Conservation (phyloP, 2,113 vertebrate species). For the Tricholaema leucomelas region DNA sequence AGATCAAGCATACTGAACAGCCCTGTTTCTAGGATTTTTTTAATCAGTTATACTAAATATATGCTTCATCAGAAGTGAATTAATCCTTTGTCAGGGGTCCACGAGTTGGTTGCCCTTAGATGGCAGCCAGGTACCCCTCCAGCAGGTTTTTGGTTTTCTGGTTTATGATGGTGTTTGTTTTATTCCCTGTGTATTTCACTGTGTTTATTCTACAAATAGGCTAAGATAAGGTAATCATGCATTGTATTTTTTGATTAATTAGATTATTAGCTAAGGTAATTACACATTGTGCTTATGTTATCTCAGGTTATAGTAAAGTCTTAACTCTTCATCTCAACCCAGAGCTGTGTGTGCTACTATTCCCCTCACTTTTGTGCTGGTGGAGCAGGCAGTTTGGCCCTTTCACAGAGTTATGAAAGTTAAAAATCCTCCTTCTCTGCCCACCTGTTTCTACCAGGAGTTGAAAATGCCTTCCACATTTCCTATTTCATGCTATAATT, state of each 20-base stretch:
- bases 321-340: too few species aligned
- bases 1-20: not conserved
- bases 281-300: too few species aligned
- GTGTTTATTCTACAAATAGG: too few species aligned
- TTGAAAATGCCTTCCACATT: not conserved
- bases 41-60: not conserved
- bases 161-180: not conserved
- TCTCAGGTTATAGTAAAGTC: too few species aligned
- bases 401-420: not conserved
- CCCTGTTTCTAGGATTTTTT: not conserved
- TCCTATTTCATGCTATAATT: constrained; percentile 39
- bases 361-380: too few species aligned
- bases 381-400: too few species aligned
- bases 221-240: too few species aligned
- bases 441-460: constrained; percentile 25
- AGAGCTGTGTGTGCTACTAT: not conserved
- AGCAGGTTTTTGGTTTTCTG: not conserved
- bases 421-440: not conserved
- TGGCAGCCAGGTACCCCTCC: not conserved
- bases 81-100: not conserved
- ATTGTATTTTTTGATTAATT: too few species aligned
- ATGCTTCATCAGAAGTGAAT: not conserved
- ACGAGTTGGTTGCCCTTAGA: not conserved
- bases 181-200: not conserved
- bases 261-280: too few species aligned